These are phyloP conservation scores for Ceratina australensis DNA, from an alignment of 1,140 invertebrate genomes.

Conservation along the genomic window DNA sequence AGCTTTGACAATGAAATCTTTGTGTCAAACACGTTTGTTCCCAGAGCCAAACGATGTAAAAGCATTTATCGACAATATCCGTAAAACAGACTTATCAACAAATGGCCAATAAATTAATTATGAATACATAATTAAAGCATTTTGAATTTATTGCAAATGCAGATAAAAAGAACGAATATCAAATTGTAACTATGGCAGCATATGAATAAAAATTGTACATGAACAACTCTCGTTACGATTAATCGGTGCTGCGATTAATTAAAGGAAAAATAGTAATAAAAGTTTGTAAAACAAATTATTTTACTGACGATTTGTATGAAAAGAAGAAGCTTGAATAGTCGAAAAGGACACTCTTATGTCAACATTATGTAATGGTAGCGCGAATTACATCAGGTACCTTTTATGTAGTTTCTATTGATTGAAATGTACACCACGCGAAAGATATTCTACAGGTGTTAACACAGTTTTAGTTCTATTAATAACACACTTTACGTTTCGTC, in stretches of 20 bases:
- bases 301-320: too few relatives aligned
- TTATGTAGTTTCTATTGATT: neutral
- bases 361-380: neutral
- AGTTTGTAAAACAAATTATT: too few relatives aligned
- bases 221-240: too few relatives aligned
- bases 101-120: neutral
- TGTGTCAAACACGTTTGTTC: conserved; percentile 15
- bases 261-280: too few relatives aligned
- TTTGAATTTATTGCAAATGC: neutral
- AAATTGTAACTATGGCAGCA: too few relatives aligned
- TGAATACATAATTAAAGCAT: neutral
- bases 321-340: neutral
- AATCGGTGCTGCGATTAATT: too few relatives aligned
- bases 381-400: conserved; percentile 12
- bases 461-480: neutral
- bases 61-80: conserved; percentile 7
- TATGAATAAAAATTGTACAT: too few relatives aligned
- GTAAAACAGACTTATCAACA: neutral
- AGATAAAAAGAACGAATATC: too few relatives aligned
- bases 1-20: conserved; percentile 15
- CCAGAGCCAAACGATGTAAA: neutral
- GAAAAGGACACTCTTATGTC: neutral
- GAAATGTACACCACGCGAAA: neutral
- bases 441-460: neutral
- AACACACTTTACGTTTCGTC: neutral